These are phyloP conservation scores for Zaprionus ornatus DNA, from an alignment of 1,140 invertebrate species.

Conservation along the genomic window DNA sequence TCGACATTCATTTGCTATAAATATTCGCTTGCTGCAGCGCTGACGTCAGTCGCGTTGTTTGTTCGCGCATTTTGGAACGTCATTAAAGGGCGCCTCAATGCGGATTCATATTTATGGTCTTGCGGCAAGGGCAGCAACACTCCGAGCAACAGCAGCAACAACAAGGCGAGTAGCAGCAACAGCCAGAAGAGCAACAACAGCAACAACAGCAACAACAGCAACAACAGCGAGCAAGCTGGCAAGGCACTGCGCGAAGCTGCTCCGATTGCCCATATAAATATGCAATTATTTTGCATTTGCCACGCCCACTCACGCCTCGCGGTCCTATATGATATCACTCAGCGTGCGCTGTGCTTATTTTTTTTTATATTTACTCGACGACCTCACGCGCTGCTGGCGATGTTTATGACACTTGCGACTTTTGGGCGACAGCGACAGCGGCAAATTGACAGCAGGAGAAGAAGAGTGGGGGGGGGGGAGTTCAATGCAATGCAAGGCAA, in stretches of 20 bases:
- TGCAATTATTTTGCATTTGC: constrained; percentile 80
- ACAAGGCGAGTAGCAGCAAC: background rate
- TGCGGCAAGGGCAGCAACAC: constrained; percentile 5
- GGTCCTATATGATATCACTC: constrained; percentile 41
- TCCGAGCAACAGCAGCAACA: constrained; percentile 5
- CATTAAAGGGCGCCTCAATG: constrained; percentile 49
- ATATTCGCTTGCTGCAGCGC: constrained; percentile 27
- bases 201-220: background rate
- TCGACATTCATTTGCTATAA: constrained; percentile 45
- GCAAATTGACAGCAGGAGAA: constrained; percentile 64
- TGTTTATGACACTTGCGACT: constrained; percentile 76
- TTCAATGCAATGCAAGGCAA: background rate
- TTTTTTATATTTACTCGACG: constrained; percentile 40
- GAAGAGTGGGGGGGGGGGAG: background rate
- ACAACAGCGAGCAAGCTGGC: background rate
- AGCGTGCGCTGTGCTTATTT: constrained; percentile 7
- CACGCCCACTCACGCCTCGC: background rate
- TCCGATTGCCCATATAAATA: constrained; percentile 69
- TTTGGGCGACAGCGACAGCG: constrained; percentile 61
- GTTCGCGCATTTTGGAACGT: constrained; percentile 56
- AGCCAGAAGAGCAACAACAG: background rate
- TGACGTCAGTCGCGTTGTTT: constrained; percentile 29
- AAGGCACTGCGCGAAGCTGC: constrained; percentile 2
- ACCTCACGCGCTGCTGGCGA: constrained; percentile 61
- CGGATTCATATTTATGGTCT: constrained; percentile 50